Conservation (phyloP, 2,888 invertebrate species). For the Chalcosyrphus nemorum region DNA sequence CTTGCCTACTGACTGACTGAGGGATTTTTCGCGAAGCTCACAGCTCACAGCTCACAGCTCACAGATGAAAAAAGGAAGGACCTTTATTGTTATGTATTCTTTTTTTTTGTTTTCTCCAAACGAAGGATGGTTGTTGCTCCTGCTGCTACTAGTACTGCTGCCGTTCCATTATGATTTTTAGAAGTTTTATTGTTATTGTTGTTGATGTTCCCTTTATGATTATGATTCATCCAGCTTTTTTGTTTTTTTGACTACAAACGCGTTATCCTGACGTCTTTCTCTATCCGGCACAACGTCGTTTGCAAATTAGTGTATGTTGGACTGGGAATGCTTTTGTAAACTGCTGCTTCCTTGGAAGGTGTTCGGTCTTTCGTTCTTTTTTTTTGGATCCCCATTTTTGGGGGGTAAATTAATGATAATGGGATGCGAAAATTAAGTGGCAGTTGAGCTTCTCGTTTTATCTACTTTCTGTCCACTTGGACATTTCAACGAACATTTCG, state of each 20-base stretch:
- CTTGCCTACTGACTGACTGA: constrained; percentile 22
- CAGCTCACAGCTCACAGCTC: too few species aligned
- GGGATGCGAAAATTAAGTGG: constrained; percentile 73
- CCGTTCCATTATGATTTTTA: constrained; percentile 68
- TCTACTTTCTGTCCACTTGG: constrained; percentile 71
- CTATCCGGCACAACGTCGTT: constrained; percentile 14
- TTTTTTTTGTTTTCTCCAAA: constrained; percentile 4
- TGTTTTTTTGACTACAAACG: constrained; percentile 12
- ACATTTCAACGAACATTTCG: constrained; percentile 60
- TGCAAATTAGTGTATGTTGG: constrained; percentile 52
- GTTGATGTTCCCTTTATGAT: constrained; percentile 72
- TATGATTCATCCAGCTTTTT: constrained; percentile 64
- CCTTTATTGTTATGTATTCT: constrained; percentile 47
- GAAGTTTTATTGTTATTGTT: constrained; percentile 73
- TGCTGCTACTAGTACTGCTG: constrained; percentile 6
- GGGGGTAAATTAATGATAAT: constrained; percentile 70
- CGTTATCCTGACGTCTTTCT: constrained; percentile 49
- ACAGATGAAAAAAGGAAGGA: constrained; percentile 31
- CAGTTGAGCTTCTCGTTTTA: constrained; percentile 72
- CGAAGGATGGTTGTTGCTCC: constrained; percentile 27
- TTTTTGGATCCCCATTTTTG: constrained; percentile 3
- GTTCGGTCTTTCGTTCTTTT: background rate
- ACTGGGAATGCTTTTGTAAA: background rate
- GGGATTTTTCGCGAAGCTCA: constrained; percentile 23
- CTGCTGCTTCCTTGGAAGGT: constrained; percentile 26